Evolutionary conservation across 92 coral and sea anemone species (phyloP).

Genomic region (Epizoanthus fatuus): DNA sequence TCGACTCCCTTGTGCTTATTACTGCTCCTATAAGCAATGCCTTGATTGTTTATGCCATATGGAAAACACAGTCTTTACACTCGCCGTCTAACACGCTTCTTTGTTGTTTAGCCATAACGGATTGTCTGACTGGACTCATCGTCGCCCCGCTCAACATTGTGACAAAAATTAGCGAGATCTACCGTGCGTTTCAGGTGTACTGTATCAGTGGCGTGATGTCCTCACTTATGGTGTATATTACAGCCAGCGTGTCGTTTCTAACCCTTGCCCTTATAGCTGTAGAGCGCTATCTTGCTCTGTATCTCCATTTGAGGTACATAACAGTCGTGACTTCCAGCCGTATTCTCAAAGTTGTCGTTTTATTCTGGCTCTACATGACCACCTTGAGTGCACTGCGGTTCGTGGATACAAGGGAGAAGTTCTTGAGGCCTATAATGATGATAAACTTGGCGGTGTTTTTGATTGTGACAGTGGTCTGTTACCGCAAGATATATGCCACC

Average conservation of each 20-base stretch:
- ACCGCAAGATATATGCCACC: slow-evolving; percentile 17
- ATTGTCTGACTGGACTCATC: slow-evolving; percentile 23
- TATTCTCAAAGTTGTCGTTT: neutral
- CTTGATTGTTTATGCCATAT: slow-evolving; percentile 32
- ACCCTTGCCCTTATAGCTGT: slow-evolving; percentile 39
- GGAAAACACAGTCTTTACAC: slow-evolving; percentile 21
- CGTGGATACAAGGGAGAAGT: slow-evolving; percentile 17
- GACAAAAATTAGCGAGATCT: slow-evolving; percentile 19
- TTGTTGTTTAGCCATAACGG: slow-evolving; percentile 28
- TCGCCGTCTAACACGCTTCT: slow-evolving; percentile 43
- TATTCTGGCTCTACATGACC: slow-evolving; percentile 12
- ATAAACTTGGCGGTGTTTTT: slow-evolving; percentile 1
- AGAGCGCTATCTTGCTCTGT: slow-evolving; percentile 27
- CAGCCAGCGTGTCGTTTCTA: slow-evolving; percentile 33
- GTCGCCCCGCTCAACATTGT: slow-evolving; percentile 27
- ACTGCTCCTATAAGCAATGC: slow-evolving; percentile 32
- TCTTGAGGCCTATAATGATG: slow-evolving; percentile 22
- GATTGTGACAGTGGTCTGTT: slow-evolving; percentile 24
- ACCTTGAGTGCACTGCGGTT: slow-evolving; percentile 12
- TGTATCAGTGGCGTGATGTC: slow-evolving; percentile 19
- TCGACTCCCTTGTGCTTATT: slow-evolving; percentile 4
- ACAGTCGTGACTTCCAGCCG: slow-evolving; percentile 27
- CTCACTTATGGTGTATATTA: slow-evolving; percentile 7
- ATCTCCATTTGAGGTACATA: slow-evolving; percentile 35
- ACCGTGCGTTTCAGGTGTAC: neutral